These are phyloP conservation scores for Lysandra coridon DNA, from an alignment of 2,888 invertebrate genomes.

Conservation along the genomic window DNA sequence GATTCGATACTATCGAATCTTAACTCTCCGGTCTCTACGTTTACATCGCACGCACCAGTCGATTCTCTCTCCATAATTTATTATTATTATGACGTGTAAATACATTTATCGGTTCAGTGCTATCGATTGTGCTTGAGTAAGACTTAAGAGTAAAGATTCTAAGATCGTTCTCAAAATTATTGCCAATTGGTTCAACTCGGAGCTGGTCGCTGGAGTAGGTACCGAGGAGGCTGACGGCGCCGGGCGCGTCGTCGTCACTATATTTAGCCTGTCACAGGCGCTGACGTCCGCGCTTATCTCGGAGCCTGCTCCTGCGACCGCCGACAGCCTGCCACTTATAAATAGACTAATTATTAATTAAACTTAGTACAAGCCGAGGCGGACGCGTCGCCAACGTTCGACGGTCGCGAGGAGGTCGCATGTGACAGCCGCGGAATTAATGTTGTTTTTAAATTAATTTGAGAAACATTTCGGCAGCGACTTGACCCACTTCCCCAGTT, in stretches of 20 bases:
- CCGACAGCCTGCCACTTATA: neutral
- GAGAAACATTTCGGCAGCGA: neutral
- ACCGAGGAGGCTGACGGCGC: neutral
- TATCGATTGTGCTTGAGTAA: neutral
- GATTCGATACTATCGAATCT: too few relatives aligned
- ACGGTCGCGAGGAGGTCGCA: neutral
- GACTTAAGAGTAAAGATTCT: neutral
- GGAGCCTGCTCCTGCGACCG: neutral
- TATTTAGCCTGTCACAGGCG: neutral
- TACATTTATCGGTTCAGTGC: neutral
- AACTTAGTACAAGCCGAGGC: neutral
- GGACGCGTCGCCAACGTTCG: too few relatives aligned
- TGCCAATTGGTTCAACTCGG: neutral
- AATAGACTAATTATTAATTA: neutral
- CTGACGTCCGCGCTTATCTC: constrained; percentile 9
- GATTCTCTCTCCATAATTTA: too few relatives aligned
- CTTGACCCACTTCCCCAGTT: constrained; percentile 13
- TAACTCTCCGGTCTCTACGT: too few relatives aligned
- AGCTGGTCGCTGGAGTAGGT: neutral
- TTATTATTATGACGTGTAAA: too few relatives aligned
- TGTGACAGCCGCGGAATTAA: constrained; percentile 2
- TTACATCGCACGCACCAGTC: too few relatives aligned
- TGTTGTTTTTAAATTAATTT: constrained; percentile 12
- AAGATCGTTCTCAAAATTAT: neutral
- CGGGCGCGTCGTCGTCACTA: neutral